Evolutionary conservation across 2,888 invertebrate genomes (phyloP), one percentile per base, ranked within the genome.

Genomic region (Tachina grossa): DNA sequence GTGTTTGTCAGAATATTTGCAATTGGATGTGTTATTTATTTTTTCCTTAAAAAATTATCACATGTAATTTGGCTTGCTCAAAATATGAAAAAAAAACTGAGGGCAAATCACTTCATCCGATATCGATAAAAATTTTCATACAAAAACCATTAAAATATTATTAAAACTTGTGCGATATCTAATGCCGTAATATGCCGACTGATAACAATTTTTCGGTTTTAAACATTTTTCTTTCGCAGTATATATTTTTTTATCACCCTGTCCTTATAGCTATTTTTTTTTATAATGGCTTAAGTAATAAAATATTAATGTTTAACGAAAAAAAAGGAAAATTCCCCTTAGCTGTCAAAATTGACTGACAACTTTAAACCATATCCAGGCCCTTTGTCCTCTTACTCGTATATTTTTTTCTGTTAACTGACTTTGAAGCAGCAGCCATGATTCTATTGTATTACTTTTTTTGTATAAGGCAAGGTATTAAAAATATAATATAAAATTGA

Each of bases 331-430:
- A 31, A 6, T 31, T 6, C 31, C 31, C 31, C 59, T 61, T 5
- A 53, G 59, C 55, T 83, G 77, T 78, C 83, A 72, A 78, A 83
- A 59, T 9, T 78, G 72, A 83, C 59, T 77, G 77, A 74, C 83
- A 72, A 19, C 13, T 66, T 78, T 53, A 41, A 66, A 71, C 77
- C 47, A 59, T 66, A 49, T 51, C 45, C 57, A 51, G 13, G 31
- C 39, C 22, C 2, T 31, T 22, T 14, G 19, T 55, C 39, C 16
- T 10, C 5, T 47, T 22, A 9, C n/a, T 61, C 22, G 10, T 16
- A 6, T 11, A n/a, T n/a, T 63, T 77, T 77, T 19, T 43, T 6
- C 19, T 49, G 10, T 22, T 59, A 49, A 2, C 19, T 51, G 71
- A 39, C 47, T 66, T 72, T 53, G 55, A 51, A 51, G 4, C 81